Conservation (phyloP, 2,113 vertebrate genomes). For the Leptodactylus fuscus region DNA sequence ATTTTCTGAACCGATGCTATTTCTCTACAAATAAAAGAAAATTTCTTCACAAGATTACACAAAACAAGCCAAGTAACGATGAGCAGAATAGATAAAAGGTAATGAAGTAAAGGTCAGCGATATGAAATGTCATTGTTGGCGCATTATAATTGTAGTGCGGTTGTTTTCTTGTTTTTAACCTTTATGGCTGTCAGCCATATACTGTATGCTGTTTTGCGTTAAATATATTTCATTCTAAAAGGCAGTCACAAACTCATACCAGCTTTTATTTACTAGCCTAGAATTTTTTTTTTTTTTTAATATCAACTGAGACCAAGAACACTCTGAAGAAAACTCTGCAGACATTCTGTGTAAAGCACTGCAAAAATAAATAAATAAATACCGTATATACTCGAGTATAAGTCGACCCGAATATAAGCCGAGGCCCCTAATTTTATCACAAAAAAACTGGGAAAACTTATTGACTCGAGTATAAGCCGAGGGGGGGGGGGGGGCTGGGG, state of each 20-base stretch:
- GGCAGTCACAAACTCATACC: background rate
- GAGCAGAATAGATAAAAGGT: background rate
- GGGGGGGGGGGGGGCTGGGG: no score
- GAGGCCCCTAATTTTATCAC: no score
- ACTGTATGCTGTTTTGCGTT: background rate
- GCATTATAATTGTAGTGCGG: background rate
- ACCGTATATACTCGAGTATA: no score
- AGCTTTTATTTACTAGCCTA: no score
- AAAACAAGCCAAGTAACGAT: background rate
- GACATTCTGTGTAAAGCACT: no score
- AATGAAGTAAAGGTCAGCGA: background rate
- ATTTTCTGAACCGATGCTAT: conserved; percentile 89
- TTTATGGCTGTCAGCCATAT: background rate
- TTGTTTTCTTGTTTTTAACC: background rate
- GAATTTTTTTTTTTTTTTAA: no score
- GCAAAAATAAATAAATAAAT: no score
- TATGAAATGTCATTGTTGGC: background rate
- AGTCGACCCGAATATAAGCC: no score
- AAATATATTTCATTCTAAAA: background rate
- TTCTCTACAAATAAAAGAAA: conserved; percentile 78
- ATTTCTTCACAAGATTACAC: background rate
- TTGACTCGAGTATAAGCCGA: no score
- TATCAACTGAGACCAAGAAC: no score
- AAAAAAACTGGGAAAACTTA: no score
- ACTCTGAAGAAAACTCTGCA: no score